These are phyloP conservation scores for Tetheella fluctuosa DNA, from an alignment of 2,888 invertebrate genomes.

Conservation along the genomic window DNA sequence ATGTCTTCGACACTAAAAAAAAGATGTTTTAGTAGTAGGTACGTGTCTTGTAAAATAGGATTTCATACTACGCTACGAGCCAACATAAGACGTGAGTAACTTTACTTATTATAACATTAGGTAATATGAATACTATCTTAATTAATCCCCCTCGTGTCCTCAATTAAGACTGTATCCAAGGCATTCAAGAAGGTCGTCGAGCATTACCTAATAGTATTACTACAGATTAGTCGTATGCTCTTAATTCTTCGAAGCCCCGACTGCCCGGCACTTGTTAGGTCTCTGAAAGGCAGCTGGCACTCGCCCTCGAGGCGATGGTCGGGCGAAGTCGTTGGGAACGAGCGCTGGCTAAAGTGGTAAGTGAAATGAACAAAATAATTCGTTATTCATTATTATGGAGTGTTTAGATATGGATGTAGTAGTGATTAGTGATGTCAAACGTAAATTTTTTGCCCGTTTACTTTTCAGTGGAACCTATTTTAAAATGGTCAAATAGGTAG, in stretches of 20 bases:
- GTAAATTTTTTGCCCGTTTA: background rate
- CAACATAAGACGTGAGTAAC: background rate
- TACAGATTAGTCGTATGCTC: slow-evolving; percentile 57
- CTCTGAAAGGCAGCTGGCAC: slow-evolving; percentile 45
- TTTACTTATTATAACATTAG: background rate
- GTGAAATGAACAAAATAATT: slow-evolving; percentile 14
- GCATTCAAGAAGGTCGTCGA: slow-evolving; percentile 57
- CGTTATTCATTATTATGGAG: background rate
- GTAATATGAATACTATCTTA: slow-evolving; percentile 20
- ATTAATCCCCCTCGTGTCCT: slow-evolving; percentile 49
- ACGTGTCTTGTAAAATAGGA: no score
- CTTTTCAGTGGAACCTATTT: background rate
- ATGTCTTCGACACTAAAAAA: no score
- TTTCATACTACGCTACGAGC: background rate
- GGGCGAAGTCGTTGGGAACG: slow-evolving; percentile 39
- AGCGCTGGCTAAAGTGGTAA: slow-evolving; percentile 39
- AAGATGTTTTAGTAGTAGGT: no score
- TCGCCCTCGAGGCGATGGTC: slow-evolving; percentile 42
- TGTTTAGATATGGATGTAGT: background rate
- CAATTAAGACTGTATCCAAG: slow-evolving; percentile 57
- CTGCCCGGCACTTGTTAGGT: slow-evolving; percentile 59
- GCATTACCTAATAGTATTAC: slow-evolving; percentile 71
- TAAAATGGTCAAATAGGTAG: slow-evolving; percentile 3
- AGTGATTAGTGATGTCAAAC: background rate
- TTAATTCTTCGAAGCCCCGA: slow-evolving; percentile 71